Evolutionary conservation across 2,113 vertebrate species (phyloP).

Genomic region (Canis aureus): DNA sequence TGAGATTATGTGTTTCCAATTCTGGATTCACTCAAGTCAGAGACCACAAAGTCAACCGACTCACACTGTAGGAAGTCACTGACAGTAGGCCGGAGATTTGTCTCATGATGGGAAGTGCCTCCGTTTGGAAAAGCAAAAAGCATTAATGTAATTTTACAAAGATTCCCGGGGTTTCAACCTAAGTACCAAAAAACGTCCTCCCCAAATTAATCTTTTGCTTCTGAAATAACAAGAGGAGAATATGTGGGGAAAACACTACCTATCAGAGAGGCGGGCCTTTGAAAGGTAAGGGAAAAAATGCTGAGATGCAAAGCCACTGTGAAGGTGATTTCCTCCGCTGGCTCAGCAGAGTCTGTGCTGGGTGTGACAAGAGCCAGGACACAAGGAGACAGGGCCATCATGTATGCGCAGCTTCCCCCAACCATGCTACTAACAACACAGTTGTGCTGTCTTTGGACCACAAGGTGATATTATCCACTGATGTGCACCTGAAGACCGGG

Average conservation of each 20-base stretch:
- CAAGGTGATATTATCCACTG: background rate
- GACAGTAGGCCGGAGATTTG: background rate
- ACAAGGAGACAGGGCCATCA: background rate
- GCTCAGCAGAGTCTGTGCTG: background rate
- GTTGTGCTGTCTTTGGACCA: background rate
- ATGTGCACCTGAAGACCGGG: background rate
- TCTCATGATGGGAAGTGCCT: background rate
- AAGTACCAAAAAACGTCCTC: background rate
- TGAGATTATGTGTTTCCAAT: conserved; percentile 34
- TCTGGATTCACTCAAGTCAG: conserved; percentile 47
- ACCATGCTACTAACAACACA: background rate
- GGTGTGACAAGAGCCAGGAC: background rate
- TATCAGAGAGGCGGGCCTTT: background rate
- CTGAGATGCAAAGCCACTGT: background rate
- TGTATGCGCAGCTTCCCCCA: background rate
- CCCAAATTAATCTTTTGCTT: background rate
- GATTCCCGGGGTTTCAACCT: background rate
- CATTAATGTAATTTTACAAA: conserved; percentile 3
- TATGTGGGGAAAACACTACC: background rate
- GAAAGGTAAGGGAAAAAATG: background rate
- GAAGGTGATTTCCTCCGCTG: background rate
- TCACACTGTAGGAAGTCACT: conserved; percentile 14
- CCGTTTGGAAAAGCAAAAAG: background rate
- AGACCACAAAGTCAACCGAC: background rate
- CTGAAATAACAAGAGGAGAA: background rate